Conservation (phyloP, 2,888 invertebrate genomes). For the Cheilosia vulpina region DNA sequence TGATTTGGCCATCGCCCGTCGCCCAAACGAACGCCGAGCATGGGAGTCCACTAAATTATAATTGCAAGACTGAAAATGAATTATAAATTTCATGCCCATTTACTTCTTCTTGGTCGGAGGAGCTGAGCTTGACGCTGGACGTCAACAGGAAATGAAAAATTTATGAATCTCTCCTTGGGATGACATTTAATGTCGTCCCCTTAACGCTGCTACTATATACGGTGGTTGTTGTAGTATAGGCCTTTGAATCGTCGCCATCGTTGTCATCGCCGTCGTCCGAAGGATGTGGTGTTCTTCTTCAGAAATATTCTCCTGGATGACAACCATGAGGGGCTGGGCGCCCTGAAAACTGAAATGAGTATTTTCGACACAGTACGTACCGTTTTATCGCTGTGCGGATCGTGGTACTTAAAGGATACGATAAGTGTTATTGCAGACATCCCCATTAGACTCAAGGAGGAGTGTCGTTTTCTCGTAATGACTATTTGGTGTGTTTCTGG, state of each 20-base stretch:
- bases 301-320: conserved; percentile 35
- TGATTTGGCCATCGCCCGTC: conserved; percentile 48
- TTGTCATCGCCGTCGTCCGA: conserved; percentile 31
- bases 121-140: conserved; percentile 71
- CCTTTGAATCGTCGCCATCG: conserved; percentile 44
- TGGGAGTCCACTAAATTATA: conserved; percentile 75
- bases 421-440: conserved; percentile 75
- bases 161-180: conserved; percentile 74
- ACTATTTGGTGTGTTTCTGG: conserved; percentile 39
- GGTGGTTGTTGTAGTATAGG: conserved; percentile 45
- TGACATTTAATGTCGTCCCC: conserved; percentile 70
- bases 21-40: conserved; percentile 1
- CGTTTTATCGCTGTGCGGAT: conserved; percentile 65
- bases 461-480: conserved; percentile 73
- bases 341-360: conserved; percentile 66
- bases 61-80: conserved; percentile 76
- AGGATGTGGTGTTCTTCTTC: conserved; percentile 73
- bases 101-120: conserved; percentile 64
- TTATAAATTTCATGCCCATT: conserved; percentile 76
- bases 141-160: conserved; percentile 76
- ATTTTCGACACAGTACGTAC: conserved; percentile 58
- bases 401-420: conserved; percentile 69
- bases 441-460: conserved; percentile 72
- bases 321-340: background rate
- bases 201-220: conserved; percentile 5